Evolutionary conservation across 2,797 vertebrate species (phyloP).

Genomic region (Protosalanx chinensis): DNA sequence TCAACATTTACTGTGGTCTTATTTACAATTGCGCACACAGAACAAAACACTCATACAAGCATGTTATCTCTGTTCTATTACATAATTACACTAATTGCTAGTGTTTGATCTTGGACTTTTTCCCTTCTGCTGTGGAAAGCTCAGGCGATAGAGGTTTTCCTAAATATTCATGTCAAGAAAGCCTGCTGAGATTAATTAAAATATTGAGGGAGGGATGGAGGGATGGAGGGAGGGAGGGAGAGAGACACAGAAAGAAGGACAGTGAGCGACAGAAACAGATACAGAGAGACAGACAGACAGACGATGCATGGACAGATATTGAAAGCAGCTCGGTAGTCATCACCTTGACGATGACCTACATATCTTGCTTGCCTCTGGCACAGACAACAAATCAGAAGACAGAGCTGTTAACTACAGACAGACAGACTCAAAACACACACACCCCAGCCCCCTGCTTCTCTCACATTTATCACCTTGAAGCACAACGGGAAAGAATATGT

Average conservation of each 20-base stretch:
- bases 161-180: too few species aligned
- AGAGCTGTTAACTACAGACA: background rate
- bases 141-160: too few species aligned
- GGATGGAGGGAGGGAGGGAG: conserved; percentile 25
- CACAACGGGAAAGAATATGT: background rate
- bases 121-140: too few species aligned
- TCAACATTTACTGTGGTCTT: too few species aligned
- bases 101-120: too few species aligned
- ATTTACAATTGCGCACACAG: too few species aligned
- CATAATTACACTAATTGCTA: too few species aligned
- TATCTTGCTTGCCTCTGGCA: conserved; percentile 27
- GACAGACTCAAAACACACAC: too few species aligned
- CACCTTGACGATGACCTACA: conserved; percentile 43
- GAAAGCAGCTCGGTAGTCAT: conserved; percentile 34
- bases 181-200: background rate
- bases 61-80: too few species aligned
- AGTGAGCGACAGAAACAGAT: conserved; percentile 11
- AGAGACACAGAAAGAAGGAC: conserved; percentile 25
- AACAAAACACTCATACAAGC: too few species aligned
- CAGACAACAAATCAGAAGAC: conserved; percentile 14
- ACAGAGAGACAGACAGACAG: conserved; percentile 19
- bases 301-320: conserved; percentile 24
- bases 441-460: too few species aligned
- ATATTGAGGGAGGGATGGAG: background rate
- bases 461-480: background rate